Evolutionary conservation across 2,888 invertebrate species (phyloP).

Genomic region (Hecatera dysodea): DNA sequence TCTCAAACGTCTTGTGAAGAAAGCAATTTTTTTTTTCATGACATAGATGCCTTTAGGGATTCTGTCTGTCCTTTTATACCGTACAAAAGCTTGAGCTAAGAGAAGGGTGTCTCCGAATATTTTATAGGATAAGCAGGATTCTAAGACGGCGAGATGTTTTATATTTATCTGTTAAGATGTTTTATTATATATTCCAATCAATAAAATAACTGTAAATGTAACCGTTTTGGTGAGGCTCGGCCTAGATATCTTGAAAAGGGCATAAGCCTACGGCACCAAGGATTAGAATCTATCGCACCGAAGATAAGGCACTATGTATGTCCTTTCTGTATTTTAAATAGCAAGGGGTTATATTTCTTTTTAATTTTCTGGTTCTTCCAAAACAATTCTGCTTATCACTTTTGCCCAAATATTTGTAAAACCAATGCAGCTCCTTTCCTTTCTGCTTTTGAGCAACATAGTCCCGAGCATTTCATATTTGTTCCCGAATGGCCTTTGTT

Average conservation of each 20-base stretch:
- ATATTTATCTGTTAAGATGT: too few relatives aligned
- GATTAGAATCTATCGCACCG: background rate
- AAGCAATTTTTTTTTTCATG: background rate
- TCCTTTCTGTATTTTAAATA: too few relatives aligned
- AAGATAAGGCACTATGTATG: background rate
- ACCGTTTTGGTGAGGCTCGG: too few relatives aligned
- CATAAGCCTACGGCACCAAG: background rate
- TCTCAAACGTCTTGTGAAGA: conserved; percentile 10
- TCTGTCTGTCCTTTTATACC: conserved; percentile 11
- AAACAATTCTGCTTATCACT: background rate
- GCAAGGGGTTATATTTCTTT: too few relatives aligned
- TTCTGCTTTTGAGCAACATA: background rate
- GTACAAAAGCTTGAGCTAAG: conserved; percentile 20
- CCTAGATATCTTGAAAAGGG: background rate
- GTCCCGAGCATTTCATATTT: background rate
- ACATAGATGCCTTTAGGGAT: conserved; percentile 4
- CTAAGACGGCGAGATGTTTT: background rate
- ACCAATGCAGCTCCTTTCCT: conserved; percentile 7
- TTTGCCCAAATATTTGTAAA: background rate
- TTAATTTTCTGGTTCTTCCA: background rate
- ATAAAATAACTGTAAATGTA: background rate
- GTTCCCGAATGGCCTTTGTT: conserved; percentile 10
- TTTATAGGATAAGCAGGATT: conserved; percentile 22
- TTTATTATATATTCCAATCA: too few relatives aligned
- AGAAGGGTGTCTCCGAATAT: conserved; percentile 22